These are phyloP conservation scores for Macrophya alboannulata DNA, from an alignment of 2,888 invertebrate genomes.

Conservation along the genomic window DNA sequence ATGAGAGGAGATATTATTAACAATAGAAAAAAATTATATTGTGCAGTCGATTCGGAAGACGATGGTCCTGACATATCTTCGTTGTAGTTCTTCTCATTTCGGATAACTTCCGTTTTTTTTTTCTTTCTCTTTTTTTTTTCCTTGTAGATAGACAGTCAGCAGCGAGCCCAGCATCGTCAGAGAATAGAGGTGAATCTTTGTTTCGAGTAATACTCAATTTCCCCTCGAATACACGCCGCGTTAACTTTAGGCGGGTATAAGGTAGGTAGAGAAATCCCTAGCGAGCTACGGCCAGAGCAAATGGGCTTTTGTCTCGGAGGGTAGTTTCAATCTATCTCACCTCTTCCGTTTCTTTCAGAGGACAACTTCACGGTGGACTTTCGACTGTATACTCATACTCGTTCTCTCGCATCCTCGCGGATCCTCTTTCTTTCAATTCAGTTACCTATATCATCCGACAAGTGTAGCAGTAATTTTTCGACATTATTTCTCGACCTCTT, in stretches of 20 bases:
- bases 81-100: not conserved
- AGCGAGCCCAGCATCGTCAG: too few species aligned
- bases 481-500: too few species aligned
- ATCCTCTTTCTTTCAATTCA: not conserved
- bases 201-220: constrained; percentile 40
- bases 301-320: constrained; percentile 29
- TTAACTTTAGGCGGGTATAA: constrained; percentile 29
- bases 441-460: too few species aligned
- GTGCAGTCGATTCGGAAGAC: too few species aligned
- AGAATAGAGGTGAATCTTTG: not conserved
- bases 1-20: too few species aligned
- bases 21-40: too few species aligned
- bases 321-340: constrained; percentile 38
- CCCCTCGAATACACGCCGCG: constrained; percentile 34
- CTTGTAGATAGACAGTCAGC: not conserved
- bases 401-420: not conserved
- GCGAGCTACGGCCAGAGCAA: not conserved
- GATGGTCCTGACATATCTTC: too few species aligned
- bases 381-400: not conserved
- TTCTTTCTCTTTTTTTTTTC: not conserved
- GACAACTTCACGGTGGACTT: not conserved
- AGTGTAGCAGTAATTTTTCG: too few species aligned
- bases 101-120: not conserved
- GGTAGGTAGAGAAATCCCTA: constrained; percentile 15
- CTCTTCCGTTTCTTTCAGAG: not conserved